phyloP scores from a whole-genome alignment of 35 echinoderm and acorn worm genomes.

The Stichopus chloronotus region DNA sequence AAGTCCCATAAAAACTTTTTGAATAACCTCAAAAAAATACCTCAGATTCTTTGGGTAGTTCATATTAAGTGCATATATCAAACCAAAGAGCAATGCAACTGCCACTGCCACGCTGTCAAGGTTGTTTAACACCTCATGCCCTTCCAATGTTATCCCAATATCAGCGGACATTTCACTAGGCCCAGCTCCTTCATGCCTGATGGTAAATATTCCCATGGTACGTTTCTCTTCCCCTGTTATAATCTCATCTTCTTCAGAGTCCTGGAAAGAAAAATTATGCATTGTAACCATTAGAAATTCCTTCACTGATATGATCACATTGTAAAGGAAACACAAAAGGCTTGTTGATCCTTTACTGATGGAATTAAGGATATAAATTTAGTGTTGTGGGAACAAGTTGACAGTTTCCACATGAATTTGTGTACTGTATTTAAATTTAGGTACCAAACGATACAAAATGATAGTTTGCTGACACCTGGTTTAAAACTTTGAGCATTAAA shows the following conservation, averaged over 20 bases:
- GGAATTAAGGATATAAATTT: too few relatives aligned
- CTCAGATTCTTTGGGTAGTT: conserved; percentile 54
- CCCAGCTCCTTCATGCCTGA: conserved; percentile 29
- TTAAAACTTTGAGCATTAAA: not conserved
- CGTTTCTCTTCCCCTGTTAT: not conserved
- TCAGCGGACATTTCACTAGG: not conserved
- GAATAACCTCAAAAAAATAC: conserved; percentile 53
- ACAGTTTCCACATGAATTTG: conserved; percentile 1
- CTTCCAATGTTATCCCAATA: conserved; percentile 16
- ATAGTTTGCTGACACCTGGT: not conserved
- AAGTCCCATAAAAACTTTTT: conserved; percentile 56
- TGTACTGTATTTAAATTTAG: not conserved
- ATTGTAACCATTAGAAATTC: not conserved
- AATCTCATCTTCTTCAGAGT: conserved; percentile 31
- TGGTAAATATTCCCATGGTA: conserved; percentile 17
- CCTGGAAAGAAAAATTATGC: conserved; percentile 12
- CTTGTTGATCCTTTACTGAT: too few relatives aligned
- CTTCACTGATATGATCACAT: too few relatives aligned
- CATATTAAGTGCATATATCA: conserved; percentile 48
- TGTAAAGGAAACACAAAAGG: too few relatives aligned
- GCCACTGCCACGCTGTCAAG: conserved; percentile 1
- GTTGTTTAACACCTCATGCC: not conserved
- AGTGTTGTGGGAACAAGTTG: conserved; percentile 7
- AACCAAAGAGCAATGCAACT: conserved; percentile 35
- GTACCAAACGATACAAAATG: not conserved